Evolutionary conservation across 1,140 invertebrate genomes (phyloP).

Genomic region (Branchinecta lindahli): DNA sequence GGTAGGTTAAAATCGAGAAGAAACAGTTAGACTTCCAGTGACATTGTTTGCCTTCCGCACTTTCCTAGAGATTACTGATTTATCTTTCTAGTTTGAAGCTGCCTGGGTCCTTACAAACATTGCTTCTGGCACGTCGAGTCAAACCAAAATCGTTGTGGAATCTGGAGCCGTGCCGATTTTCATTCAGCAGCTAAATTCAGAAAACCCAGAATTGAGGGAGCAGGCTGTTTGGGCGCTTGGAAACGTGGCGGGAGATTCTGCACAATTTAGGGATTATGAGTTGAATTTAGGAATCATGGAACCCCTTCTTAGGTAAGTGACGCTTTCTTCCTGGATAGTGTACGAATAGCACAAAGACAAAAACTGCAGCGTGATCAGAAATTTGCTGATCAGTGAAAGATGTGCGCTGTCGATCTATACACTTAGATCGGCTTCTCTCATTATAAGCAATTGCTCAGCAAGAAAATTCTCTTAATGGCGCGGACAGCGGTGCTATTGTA

Average conservation of each 20-base stretch:
- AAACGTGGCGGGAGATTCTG: conserved; percentile 91
- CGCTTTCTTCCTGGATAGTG: background rate
- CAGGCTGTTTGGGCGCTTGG: conserved; percentile 92
- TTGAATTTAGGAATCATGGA: conserved; percentile 65
- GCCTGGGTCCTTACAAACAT: conserved; percentile 97
- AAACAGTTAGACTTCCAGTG: no score
- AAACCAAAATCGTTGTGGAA: conserved; percentile 83
- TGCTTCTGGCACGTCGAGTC: conserved; percentile 84
- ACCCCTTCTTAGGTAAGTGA: conserved; percentile 73
- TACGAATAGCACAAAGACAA: no score
- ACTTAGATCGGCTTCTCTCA: conserved; percentile 7
- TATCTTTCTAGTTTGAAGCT: conserved; percentile 71
- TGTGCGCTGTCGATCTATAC: conserved; percentile 9
- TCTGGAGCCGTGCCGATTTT: conserved; percentile 86
- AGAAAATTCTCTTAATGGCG: no score
- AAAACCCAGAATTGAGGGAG: conserved; percentile 88
- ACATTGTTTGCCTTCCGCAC: no score
- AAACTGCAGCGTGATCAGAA: background rate
- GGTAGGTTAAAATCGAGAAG: no score
- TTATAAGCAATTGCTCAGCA: no score
- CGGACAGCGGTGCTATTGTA: no score
- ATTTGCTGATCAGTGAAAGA: no score
- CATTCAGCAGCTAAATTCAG: conserved; percentile 52
- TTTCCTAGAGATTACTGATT: conserved; percentile 15
- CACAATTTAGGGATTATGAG: conserved; percentile 79